Base-by-base conservation (phyloP, 2,888 invertebrate genomes). In the Hypselothyrea guttata region DNA sequence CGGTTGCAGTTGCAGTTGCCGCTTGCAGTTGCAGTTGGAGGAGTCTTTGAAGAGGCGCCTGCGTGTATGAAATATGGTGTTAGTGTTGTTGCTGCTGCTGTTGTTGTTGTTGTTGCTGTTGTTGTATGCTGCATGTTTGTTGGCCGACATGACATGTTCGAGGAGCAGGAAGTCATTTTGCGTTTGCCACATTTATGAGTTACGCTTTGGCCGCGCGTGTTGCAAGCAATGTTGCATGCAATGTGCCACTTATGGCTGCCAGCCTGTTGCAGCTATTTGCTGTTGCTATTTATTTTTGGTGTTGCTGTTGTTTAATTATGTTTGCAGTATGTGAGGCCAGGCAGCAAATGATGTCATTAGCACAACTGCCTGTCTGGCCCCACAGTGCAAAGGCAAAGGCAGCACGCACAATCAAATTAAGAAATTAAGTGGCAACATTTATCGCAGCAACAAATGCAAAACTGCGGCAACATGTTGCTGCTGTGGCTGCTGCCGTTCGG, bases 141-240 rank as follows among this genome's bases (percentile, higher is more conserved):
- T 49, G 46, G 27, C 60, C 58, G 66, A 60, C 79, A 78, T 76
- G 81, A 71, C 84, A 76, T 79, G 81, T 81, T 75, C 67, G 78
- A 72, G 71, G 83, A 84, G 84, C 81, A 81, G 81, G 81, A 81
- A 81, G 83, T 81, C 84, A 60, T 77, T 77, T 79, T 77, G 66
- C 75, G 79, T 77, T 69, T 75, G 75, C 78, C 83, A 82, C 83
- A 82, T 81, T 84, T 81, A 82, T 78, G 78, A 81, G 84, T 71
- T 84, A 82, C 72, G 71, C 78, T 73, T 68, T 62, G 68, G 54
- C 53, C 53, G 61, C 22, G 22, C 76, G 61, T 83, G 79, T 83
- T 83, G 79, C 79, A 75, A 75, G 69, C 75, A 57, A 40, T 41
- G 47, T 57, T 40, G 60, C 83, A 66, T 77, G 76, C 76, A 71